Percentiles rank a stretch among this genome's conserved stretches.
These are phyloP conservation scores for Epinotia nisella DNA, from an alignment of 2,888 invertebrate species.

Conservation along the genomic window DNA sequence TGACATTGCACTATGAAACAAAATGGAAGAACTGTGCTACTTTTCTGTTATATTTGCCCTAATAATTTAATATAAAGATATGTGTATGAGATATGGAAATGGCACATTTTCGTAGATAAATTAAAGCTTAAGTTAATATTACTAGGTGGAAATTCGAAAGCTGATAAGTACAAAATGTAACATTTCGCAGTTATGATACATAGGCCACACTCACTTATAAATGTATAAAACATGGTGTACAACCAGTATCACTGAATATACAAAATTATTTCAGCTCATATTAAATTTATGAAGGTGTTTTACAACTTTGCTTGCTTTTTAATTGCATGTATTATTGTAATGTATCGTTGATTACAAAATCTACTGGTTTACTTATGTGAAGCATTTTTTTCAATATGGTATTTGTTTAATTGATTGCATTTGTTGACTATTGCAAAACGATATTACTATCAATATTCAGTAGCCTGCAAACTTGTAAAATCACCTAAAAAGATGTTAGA, in stretches of 20 bases:
- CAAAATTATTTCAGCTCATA: constrained; percentile 8
- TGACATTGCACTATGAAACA: constrained; percentile 50
- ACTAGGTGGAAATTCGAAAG: constrained; percentile 41
- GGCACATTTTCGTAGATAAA: constrained; percentile 50
- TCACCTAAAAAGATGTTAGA: not conserved
- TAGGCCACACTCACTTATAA: constrained; percentile 43
- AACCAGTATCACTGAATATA: constrained; percentile 27
- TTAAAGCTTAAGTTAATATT: constrained; percentile 48
- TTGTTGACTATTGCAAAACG: not conserved
- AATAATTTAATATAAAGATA: constrained; percentile 48
- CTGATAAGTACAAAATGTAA: constrained; percentile 41
- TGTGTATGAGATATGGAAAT: constrained; percentile 62
- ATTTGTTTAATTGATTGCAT: not conserved
- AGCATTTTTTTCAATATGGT: too few relatives aligned
- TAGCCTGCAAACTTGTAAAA: constrained; percentile 12
- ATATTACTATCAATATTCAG: not conserved
- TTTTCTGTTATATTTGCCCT: constrained; percentile 43
- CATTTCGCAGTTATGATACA: constrained; percentile 43
- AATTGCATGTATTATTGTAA: not conserved
- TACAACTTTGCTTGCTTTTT: constrained; percentile 1
- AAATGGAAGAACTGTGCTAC: constrained; percentile 59
- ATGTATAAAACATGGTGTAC: constrained; percentile 39
- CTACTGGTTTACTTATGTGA: not conserved
- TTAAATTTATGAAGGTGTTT: not conserved
- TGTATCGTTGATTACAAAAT: not conserved